Evolutionary conservation across 2,888 invertebrate species (phyloP).

Genomic region (Tipula helvola): DNA sequence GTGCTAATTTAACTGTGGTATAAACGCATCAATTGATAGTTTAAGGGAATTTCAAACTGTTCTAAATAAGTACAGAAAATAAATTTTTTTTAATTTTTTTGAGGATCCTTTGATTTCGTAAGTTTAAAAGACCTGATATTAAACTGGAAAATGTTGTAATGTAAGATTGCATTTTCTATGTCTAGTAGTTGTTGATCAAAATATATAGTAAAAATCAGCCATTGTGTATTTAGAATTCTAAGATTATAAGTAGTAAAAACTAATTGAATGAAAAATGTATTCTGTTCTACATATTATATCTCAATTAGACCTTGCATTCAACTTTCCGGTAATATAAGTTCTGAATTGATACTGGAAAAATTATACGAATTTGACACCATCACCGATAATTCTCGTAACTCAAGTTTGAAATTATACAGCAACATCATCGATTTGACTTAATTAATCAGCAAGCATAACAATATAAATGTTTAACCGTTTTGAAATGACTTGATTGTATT

Average conservation of each 20-base stretch:
- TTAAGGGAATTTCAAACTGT: too few species aligned
- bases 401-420: neutral
- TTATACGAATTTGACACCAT: neutral
- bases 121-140: too few species aligned
- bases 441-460: neutral
- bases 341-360: neutral
- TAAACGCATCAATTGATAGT: too few species aligned
- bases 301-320: neutral
- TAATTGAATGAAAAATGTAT: neutral
- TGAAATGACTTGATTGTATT: neutral
- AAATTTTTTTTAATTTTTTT: too few species aligned
- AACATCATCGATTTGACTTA: neutral
- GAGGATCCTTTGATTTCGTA: too few species aligned
- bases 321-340: neutral
- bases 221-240: neutral
- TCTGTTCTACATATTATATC: neutral
- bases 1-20: too few species aligned
- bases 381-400: neutral
- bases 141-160: too few species aligned
- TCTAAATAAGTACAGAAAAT: too few species aligned
- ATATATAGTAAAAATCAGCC: too few species aligned
- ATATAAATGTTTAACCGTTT: neutral
- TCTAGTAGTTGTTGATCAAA: too few species aligned
- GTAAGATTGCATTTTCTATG: too few species aligned
- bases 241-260: neutral